phyloP scores from a whole-genome alignment of 2,797 vertebrate genomes.

The Coendou prehensilis region DNA sequence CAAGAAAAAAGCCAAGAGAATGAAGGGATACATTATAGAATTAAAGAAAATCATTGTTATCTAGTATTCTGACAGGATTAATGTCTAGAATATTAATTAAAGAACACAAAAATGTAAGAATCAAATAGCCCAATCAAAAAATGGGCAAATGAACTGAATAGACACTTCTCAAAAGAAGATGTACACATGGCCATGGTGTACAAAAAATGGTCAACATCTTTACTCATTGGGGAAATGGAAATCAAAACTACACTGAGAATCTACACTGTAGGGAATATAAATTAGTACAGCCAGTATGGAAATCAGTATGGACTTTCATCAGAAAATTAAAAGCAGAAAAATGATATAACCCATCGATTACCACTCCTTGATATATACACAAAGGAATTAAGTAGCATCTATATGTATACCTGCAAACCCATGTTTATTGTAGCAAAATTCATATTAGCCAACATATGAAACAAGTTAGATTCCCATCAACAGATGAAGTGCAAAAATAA shows the following conservation, averaged over 20 bases:
- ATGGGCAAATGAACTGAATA: no score
- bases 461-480: not conserved
- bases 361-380: not conserved
- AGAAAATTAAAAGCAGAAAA: not conserved
- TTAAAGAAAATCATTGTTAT: no score
- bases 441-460: not conserved
- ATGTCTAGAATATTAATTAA: no score
- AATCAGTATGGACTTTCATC: not conserved
- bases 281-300: not conserved
- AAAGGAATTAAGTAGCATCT: not conserved
- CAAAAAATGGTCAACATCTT: not conserved
- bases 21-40: no score
- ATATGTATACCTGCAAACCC: not conserved
- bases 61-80: no score
- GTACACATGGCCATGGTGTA: no score
- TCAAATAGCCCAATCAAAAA: no score
- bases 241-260: not conserved
- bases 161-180: no score
- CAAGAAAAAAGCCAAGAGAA: no score
- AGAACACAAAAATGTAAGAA: no score
- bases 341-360: not conserved
- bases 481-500: not conserved
- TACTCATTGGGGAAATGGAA: not conserved
- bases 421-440: not conserved
- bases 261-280: not conserved